A percentile compares a stretch with the other conserved stretches of the same genome.
Conservation (phyloP, 1,140 invertebrate genomes). For the Heliconius hewitsoni region DNA sequence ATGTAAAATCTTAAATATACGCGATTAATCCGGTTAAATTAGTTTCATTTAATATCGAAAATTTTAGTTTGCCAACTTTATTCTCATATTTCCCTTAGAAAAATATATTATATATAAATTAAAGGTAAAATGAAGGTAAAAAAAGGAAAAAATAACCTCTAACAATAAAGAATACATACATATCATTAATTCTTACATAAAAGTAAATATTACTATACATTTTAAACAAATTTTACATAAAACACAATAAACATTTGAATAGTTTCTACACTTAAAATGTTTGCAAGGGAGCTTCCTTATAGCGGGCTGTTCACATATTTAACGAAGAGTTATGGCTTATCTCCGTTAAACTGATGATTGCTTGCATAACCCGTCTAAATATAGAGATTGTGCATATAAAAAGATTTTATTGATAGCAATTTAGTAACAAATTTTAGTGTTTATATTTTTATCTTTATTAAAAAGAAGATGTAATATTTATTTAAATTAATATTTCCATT, state of each 20-base stretch:
- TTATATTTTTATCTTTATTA: not conserved
- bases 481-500: no score
- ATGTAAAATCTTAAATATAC: no score
- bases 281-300: slow-evolving; percentile 15
- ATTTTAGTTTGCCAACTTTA: no score
- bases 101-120: no score
- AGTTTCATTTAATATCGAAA: no score
- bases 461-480: no score
- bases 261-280: not conserved
- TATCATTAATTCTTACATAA: not conserved
- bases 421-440: not conserved
- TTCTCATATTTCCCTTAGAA: no score
- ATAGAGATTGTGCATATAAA: not conserved
- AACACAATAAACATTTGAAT: not conserved
- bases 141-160: not conserved
- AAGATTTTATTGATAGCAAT: not conserved
- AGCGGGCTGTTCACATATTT: slow-evolving; percentile 19
- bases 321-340: slow-evolving; percentile 24
- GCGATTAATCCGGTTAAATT: no score
- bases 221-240: not conserved
- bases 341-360: slow-evolving; percentile 24
- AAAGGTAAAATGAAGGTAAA: no score
- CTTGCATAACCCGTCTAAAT: slow-evolving; percentile 7
- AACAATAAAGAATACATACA: not conserved
- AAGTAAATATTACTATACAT: not conserved